phyloP scores from a whole-genome alignment of 2,888 invertebrate species.

The Caenorhabditis macrosperma region DNA sequence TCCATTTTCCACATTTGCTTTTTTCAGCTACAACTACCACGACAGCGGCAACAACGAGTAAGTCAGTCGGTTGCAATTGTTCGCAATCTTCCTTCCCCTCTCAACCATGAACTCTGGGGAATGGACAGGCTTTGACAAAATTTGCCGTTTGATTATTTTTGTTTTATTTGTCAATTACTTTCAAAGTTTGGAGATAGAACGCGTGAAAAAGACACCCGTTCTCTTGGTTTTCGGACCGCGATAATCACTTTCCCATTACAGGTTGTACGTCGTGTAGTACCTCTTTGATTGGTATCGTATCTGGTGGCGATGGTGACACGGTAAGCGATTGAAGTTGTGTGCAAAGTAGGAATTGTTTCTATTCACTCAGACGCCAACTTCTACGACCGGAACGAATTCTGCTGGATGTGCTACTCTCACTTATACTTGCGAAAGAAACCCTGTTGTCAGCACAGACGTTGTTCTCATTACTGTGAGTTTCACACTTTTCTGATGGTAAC shows the following conservation, averaged over 20 bases:
- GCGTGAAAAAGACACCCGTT: too few relatives aligned
- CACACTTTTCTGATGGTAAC: neutral
- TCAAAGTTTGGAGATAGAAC: too few relatives aligned
- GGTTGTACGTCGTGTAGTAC: slow-evolving; percentile 20
- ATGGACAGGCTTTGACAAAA: too few relatives aligned
- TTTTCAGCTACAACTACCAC: slow-evolving; percentile 26
- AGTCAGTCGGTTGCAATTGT: neutral
- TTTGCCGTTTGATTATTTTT: too few relatives aligned
- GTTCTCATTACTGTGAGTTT: slow-evolving; percentile 44
- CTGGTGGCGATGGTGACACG: slow-evolving; percentile 16
- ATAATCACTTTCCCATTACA: slow-evolving; percentile 10
- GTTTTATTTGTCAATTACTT: too few relatives aligned
- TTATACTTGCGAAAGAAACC: slow-evolving; percentile 31
- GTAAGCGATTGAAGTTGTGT: neutral
- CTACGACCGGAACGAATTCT: neutral
- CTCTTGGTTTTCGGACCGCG: neutral
- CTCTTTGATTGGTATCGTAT: slow-evolving; percentile 6
- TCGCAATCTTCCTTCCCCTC: neutral
- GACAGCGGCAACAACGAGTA: slow-evolving; percentile 6
- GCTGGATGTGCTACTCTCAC: slow-evolving; percentile 22
- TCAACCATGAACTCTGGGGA: too few relatives aligned
- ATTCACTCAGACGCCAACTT: neutral
- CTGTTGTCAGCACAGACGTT: slow-evolving; percentile 23
- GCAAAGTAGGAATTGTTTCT: neutral
- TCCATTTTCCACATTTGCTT: neutral